phyloP scores from a whole-genome alignment of 1,140 invertebrate species.

The Drosophila busckii region DNA sequence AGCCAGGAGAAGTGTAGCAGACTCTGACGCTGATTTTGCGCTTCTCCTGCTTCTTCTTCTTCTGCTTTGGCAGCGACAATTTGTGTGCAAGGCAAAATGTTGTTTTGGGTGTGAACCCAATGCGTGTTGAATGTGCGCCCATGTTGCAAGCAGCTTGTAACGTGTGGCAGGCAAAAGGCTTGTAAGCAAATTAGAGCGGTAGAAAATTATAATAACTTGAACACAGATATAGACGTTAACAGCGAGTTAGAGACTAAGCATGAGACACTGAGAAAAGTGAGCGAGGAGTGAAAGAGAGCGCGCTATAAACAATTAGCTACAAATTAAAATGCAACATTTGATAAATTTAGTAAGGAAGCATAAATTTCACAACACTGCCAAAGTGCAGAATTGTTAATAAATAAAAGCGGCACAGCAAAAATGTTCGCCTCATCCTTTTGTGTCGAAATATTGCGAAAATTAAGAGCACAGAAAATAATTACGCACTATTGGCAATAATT shows the following conservation, averaged over 20 bases:
- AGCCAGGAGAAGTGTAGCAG: constrained; percentile 28
- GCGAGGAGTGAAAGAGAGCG: neutral
- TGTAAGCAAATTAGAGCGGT: constrained; percentile 75
- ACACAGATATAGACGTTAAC: constrained; percentile 53
- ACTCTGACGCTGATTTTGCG: neutral
- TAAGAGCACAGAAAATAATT: constrained; percentile 78
- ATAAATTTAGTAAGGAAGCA: neutral
- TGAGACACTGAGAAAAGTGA: no score
- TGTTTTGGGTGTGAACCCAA: constrained; percentile 71
- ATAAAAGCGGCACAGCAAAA: constrained; percentile 16
- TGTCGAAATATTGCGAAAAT: constrained; percentile 41
- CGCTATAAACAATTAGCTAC: neutral
- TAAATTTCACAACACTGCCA: neutral
- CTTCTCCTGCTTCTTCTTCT: constrained; percentile 1
- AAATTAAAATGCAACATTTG: neutral
- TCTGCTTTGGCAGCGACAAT: constrained; percentile 56
- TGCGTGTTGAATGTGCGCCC: constrained; percentile 50
- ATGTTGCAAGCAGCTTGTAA: constrained; percentile 32
- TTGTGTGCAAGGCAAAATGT: constrained; percentile 73
- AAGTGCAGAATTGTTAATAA: constrained; percentile 46
- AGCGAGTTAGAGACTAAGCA: constrained; percentile 20
- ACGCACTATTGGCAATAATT: constrained; percentile 78
- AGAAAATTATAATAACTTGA: constrained; percentile 64
- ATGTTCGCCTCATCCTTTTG: constrained; percentile 23
- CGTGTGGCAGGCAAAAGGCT: constrained; percentile 26